These are phyloP conservation scores for Agrochola lota DNA, from an alignment of 2,888 invertebrate genomes.

Conservation along the genomic window DNA sequence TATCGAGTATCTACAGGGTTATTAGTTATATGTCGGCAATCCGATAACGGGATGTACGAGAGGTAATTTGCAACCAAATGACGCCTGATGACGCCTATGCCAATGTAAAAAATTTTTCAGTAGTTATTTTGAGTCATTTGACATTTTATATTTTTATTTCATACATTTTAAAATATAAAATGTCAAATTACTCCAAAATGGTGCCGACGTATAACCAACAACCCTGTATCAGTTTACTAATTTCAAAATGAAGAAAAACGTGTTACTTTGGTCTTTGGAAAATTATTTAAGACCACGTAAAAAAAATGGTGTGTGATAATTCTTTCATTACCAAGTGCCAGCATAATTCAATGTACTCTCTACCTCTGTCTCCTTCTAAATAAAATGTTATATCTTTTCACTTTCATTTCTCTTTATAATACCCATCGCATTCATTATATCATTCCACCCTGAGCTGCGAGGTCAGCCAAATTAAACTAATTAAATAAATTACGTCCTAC, in stretches of 20 bases:
- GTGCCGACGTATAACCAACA: too few relatives aligned
- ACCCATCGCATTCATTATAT: neutral
- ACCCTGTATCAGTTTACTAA: too few relatives aligned
- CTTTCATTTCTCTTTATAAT: neutral
- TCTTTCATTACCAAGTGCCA: neutral
- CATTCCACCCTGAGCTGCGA: neutral
- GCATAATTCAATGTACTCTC: neutral
- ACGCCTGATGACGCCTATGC: too few relatives aligned
- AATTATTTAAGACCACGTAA: too few relatives aligned
- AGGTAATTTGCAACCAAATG: too few relatives aligned
- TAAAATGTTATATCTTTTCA: neutral
- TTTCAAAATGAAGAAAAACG: neutral
- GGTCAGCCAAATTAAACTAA: conserved; percentile 34
- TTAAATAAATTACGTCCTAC: conserved; percentile 26
- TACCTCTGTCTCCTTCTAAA: neutral
- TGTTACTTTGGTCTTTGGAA: neutral
- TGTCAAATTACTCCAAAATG: too few relatives aligned
- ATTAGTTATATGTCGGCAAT: too few relatives aligned
- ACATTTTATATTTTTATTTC: too few relatives aligned
- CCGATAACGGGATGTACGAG: too few relatives aligned
- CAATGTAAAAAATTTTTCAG: too few relatives aligned
- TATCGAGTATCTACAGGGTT: neutral
- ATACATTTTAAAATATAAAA: too few relatives aligned
- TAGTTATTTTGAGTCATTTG: too few relatives aligned
- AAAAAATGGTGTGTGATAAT: neutral